A percentile compares a stretch with the other conserved stretches of the same genome.
phyloP scores from a whole-genome alignment of 2,113 vertebrate genomes.

The Hiodon alosoides region DNA sequence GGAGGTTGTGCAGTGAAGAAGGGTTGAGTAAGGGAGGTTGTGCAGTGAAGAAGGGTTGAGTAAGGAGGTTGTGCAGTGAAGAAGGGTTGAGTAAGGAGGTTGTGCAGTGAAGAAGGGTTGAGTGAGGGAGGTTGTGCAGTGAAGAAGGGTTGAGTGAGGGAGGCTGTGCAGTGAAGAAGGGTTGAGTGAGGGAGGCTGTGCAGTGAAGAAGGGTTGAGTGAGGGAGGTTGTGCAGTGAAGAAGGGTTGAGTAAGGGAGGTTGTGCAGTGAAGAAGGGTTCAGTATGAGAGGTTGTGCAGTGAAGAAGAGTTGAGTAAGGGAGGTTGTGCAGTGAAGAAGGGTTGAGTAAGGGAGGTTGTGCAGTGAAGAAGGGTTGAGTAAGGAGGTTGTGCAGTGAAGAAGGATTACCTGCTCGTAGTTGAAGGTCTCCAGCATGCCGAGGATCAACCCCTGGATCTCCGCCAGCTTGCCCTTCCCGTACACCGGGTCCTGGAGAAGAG shows the following conservation, averaged over 20 bases:
- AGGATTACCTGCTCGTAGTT: constrained; percentile 85
- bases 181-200: too few species aligned
- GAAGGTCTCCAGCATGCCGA: constrained; percentile 96
- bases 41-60: not conserved
- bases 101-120: too few species aligned
- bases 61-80: not conserved
- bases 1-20: not conserved
- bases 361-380: not conserved
- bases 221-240: too few species aligned
- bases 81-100: too few species aligned
- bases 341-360: not conserved
- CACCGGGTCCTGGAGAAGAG: constrained; percentile 79
- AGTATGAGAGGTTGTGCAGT: too few species aligned
- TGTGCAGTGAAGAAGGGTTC: too few species aligned
- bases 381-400: not conserved
- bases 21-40: not conserved
- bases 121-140: too few species aligned
- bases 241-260: too few species aligned
- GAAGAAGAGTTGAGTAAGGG: too few species aligned
- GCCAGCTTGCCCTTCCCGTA: constrained; percentile 92
- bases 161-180: too few species aligned
- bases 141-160: too few species aligned
- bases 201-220: too few species aligned
- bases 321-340: not conserved
- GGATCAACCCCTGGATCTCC: constrained; percentile 90